Evolutionary conservation across 2,113 vertebrate genomes (phyloP).

Genomic region (Thunnus maccoyii): DNA sequence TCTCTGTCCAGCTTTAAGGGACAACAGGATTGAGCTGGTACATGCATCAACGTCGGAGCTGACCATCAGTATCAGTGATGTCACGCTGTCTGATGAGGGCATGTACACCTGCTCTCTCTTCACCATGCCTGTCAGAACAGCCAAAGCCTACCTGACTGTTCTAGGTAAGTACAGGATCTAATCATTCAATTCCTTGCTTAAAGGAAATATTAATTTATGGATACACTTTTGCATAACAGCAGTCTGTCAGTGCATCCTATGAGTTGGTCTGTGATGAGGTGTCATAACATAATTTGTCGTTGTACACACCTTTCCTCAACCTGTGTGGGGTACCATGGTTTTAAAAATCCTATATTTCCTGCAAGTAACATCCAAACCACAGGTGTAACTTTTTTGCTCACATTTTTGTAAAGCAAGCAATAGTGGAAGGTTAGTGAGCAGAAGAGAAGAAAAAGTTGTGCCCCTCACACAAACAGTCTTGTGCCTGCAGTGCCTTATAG

Average conservation of each 20-base stretch:
- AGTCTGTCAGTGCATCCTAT: background rate
- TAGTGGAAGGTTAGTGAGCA: background rate
- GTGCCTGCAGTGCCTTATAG: background rate
- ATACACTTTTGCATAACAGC: background rate
- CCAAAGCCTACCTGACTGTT: constrained; percentile 97
- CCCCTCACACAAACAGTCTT: background rate
- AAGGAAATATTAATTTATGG: background rate
- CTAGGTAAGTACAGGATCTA: constrained; percentile 88
- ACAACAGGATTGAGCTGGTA: constrained; percentile 97
- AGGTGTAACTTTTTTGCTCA: background rate
- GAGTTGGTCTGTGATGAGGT: too few species aligned
- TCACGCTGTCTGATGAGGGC: constrained; percentile 94
- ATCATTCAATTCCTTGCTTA: background rate
- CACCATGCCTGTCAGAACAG: constrained; percentile 98
- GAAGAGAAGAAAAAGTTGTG: background rate
- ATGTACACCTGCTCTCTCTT: constrained; percentile 99
- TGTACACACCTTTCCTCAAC: background rate
- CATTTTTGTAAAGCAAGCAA: background rate
- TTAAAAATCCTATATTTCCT: background rate
- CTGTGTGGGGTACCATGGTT: background rate
- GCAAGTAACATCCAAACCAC: background rate
- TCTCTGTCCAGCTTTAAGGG: constrained; percentile 90
- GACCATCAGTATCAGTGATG: constrained; percentile 96
- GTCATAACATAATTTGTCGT: background rate
- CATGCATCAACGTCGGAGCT: constrained; percentile 94